Evolutionary conservation across 2,888 invertebrate species (phyloP).

Genomic region (Furcula furcula): DNA sequence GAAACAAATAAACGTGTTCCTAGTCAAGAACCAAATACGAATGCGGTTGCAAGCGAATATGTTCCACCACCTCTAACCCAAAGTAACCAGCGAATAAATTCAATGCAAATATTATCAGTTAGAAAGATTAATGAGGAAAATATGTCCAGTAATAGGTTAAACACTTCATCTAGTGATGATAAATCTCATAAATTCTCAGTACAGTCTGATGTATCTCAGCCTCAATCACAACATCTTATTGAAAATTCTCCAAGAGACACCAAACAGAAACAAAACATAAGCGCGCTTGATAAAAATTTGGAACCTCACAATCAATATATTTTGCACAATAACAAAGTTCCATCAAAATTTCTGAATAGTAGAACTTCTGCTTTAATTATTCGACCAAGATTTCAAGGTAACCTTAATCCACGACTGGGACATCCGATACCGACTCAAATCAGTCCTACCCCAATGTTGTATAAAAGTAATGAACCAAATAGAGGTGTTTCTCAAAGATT

Average conservation of each 20-base stretch:
- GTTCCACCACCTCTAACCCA: too few relatives aligned
- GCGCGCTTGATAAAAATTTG: background rate
- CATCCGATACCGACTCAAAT: background rate
- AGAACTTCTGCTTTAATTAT: background rate
- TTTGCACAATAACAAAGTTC: background rate
- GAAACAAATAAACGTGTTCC: too few relatives aligned
- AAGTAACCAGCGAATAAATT: too few relatives aligned
- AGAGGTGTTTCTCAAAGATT: background rate
- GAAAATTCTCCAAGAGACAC: too few relatives aligned
- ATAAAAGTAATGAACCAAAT: background rate
- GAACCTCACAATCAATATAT: background rate
- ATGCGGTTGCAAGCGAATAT: too few relatives aligned
- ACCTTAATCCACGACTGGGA: background rate
- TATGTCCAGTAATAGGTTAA: too few relatives aligned
- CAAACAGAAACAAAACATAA: too few relatives aligned
- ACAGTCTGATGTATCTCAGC: too few relatives aligned
- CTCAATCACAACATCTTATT: too few relatives aligned
- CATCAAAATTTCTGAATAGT: background rate
- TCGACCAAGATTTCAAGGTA: background rate
- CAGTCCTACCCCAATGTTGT: background rate
- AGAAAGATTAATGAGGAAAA: background rate
- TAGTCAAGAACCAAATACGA: too few relatives aligned
- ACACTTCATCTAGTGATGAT: too few relatives aligned
- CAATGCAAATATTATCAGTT: slow-evolving; percentile 1
- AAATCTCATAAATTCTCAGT: too few relatives aligned